A percentile compares a stretch with the other conserved stretches of the same genome.
Evolutionary conservation across 2,888 invertebrate species (phyloP).

Genomic region (Melanchra persicariae): DNA sequence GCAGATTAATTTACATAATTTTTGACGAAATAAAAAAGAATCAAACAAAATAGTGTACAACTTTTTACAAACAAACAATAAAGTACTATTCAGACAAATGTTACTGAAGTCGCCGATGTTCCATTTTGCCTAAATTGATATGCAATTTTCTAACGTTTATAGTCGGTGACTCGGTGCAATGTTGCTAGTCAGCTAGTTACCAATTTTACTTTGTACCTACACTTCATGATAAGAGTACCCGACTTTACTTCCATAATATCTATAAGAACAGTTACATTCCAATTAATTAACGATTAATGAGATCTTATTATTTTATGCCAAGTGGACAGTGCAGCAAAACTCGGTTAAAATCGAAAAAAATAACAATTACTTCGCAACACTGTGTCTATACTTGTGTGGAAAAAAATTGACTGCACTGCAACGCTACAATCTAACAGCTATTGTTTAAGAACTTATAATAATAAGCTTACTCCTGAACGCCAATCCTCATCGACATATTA

Average conservation of each 20-base stretch:
- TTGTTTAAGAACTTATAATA: constrained; percentile 49
- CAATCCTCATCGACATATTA: constrained; percentile 65
- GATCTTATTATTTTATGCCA: constrained; percentile 76
- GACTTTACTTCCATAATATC: constrained; percentile 51
- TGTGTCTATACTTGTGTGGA: constrained; percentile 20
- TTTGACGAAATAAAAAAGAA: constrained; percentile 58
- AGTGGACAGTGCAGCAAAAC: constrained; percentile 66
- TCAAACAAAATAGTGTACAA: constrained; percentile 46
- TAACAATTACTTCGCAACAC: constrained; percentile 47
- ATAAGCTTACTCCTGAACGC: constrained; percentile 59
- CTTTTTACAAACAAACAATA: constrained; percentile 39
- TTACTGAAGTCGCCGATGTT: constrained; percentile 41
- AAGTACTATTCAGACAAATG: constrained; percentile 41
- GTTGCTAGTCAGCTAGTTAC: constrained; percentile 38
- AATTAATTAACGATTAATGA: constrained; percentile 76
- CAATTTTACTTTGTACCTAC: constrained; percentile 47
- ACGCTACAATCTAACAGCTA: constrained; percentile 53
- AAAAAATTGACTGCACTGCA: constrained; percentile 62
- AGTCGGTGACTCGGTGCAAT: constrained; percentile 61
- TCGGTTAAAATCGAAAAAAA: constrained; percentile 37
- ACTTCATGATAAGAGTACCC: constrained; percentile 42
- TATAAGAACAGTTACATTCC: constrained; percentile 61
- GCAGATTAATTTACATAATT: constrained; percentile 67
- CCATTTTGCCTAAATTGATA: constrained; percentile 61
- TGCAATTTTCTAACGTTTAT: constrained; percentile 61